Evolutionary conservation across 30 jellyfish, hydroid and myxozoan genomes (phyloP).

Genomic region (Catostylus mosaicus): DNA sequence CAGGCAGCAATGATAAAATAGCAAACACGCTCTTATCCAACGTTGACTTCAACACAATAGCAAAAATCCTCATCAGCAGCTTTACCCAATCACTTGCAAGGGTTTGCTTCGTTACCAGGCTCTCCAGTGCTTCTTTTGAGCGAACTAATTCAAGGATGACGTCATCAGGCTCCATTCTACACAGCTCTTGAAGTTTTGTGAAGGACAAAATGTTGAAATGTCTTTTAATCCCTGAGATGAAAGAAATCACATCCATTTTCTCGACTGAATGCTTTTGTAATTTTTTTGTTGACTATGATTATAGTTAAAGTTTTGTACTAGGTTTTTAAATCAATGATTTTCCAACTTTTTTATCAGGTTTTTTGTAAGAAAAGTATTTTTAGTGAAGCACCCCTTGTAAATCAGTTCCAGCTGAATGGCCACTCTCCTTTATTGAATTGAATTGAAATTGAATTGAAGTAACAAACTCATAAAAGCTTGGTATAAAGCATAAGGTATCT

Average conservation of each 20-base stretch:
- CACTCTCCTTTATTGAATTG: too few relatives aligned
- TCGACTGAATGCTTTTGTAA: background rate
- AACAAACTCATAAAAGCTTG: too few relatives aligned
- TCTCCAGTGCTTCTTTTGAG: constrained; percentile 2
- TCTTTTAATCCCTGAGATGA: background rate
- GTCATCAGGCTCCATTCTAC: constrained; percentile 28
- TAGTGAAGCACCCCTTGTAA: too few relatives aligned
- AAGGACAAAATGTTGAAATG: background rate
- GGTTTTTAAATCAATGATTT: background rate
- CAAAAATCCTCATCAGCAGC: constrained; percentile 12
- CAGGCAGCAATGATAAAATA: constrained; percentile 12
- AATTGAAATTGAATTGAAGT: too few relatives aligned
- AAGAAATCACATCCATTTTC: background rate
- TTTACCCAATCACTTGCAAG: constrained; percentile 18
- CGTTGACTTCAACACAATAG: background rate
- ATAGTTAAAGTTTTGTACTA: background rate
- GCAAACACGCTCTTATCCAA: background rate
- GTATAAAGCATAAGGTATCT: too few relatives aligned
- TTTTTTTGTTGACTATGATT: background rate
- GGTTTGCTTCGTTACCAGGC: background rate
- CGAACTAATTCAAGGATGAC: background rate
- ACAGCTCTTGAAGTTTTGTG: background rate
- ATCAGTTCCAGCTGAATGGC: too few relatives aligned
- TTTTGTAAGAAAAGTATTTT: background rate
- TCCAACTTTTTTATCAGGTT: background rate